phyloP scores from a whole-genome alignment of 1,140 invertebrate genomes.

The Druon quercuslanigerum region DNA sequence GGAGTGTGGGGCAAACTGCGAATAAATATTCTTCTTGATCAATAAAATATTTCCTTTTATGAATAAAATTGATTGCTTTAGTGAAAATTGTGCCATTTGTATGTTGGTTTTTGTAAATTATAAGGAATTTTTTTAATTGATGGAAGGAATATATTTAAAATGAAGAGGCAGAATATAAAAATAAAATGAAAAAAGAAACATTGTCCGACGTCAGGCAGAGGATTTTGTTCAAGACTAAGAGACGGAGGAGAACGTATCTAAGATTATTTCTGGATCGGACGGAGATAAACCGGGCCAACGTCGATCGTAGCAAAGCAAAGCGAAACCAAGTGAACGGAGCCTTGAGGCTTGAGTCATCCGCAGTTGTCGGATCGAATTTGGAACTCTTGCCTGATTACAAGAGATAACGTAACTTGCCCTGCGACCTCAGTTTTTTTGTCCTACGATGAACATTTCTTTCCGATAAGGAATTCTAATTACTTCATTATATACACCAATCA shows the following conservation, averaged over 20 bases:
- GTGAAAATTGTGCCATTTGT: no score
- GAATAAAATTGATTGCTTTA: no score
- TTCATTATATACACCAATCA: no score
- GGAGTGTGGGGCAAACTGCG: no score
- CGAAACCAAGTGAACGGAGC: slow-evolving; percentile 49
- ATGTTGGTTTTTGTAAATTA: no score
- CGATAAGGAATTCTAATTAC: background rate
- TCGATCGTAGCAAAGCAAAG: slow-evolving; percentile 50
- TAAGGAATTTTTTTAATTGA: no score
- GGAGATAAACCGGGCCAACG: slow-evolving; percentile 68
- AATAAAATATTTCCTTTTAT: no score
- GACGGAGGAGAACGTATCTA: slow-evolving; percentile 61
- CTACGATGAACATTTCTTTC: background rate
- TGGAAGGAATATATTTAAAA: no score
- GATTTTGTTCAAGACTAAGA: slow-evolving; percentile 40
- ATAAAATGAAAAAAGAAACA: slow-evolving; percentile 34
- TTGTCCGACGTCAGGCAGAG: background rate
- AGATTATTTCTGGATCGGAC: slow-evolving; percentile 66
- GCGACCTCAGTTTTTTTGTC: slow-evolving; percentile 25
- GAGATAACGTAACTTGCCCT: slow-evolving; percentile 46
- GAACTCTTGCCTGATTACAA: slow-evolving; percentile 48
- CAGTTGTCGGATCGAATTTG: slow-evolving; percentile 39
- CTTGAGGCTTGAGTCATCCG: slow-evolving; percentile 65
- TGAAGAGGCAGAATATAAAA: slow-evolving; percentile 20
- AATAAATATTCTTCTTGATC: no score